Base-by-base conservation (phyloP, 2,888 invertebrate species). In the Syrista parreyssii region DNA sequence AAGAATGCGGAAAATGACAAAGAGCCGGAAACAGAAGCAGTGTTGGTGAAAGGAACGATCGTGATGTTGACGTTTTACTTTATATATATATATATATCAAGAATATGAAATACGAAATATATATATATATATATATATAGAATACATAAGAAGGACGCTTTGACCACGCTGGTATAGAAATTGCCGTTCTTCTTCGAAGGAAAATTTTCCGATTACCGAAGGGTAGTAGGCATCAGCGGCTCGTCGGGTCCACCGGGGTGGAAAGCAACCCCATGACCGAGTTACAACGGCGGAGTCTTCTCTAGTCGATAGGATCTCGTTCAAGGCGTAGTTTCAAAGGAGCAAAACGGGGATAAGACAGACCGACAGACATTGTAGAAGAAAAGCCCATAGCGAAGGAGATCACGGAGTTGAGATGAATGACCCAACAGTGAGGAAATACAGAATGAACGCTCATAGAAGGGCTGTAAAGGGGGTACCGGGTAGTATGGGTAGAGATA, bases 161-260 rank as follows among this genome's bases (percentile, higher is more conserved):
- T 74, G 80, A 79, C 78, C 78, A 74, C 55, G 75, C 79, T 36
- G 40, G 75, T 76, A 81, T 77, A 81, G 77, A 78, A 81, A 76
- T 81, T 75, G 77, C 34, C 75, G 71, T 36, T 12, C 74, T 76
- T 74, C 55, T 74, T 36, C 31, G 36, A 34, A 32, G 75, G 31
- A 35, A 75, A 74, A 73, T 76, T 78, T 78, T 79, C 68, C 68
- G 55, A 75, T 75, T 76, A 73, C 78, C 73, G 76, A 40, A 71
- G 75, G 36, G 23, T 55, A 23, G 23, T 55, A 55, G 23, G 23
- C 55, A 55, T 55, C 55, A 23, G 55, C 9, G 55, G 55, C 55
- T 23, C 9, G 55, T 23, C 23, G 55, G 55, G 23, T 55, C 55
- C 55, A 9, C 23, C 55, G 23, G 23, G 55, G 23, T 55, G 55